These are phyloP conservation scores for Botia almorhae DNA, from an alignment of 2,797 vertebrate genomes.

Conservation along the genomic window DNA sequence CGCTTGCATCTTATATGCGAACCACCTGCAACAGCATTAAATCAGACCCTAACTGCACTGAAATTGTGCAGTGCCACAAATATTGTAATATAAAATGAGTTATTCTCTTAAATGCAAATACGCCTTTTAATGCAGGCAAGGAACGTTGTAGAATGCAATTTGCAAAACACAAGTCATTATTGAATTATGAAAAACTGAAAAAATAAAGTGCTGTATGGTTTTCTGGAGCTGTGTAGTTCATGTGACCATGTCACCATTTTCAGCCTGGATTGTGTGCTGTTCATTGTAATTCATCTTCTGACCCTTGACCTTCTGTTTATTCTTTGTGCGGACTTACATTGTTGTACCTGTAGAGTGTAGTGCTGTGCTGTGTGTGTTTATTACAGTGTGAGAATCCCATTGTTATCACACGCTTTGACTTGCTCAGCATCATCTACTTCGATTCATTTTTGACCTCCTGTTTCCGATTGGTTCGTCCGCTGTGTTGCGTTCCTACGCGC, in stretches of 20 bases:
- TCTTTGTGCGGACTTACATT: constrained; percentile 43
- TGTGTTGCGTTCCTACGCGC: constrained; percentile 7
- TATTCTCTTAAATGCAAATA: too few species aligned
- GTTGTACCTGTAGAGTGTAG: constrained; percentile 24
- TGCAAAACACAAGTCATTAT: too few species aligned
- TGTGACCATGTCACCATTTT: not conserved
- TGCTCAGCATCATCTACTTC: not conserved
- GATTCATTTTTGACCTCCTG: not conserved
- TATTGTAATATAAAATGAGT: not conserved
- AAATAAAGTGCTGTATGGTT: too few species aligned
- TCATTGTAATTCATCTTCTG: not conserved
- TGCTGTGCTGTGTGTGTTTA: not conserved
- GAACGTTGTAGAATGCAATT: too few species aligned
- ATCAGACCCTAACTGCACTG: not conserved
- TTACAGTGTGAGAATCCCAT: constrained; percentile 9
- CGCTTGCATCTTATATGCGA: not conserved
- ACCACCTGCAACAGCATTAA: not conserved
- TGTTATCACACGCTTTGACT: not conserved
- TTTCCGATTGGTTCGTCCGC: not conserved
- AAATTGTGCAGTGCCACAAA: not conserved
- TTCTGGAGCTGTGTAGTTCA: too few species aligned
- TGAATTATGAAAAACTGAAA: too few species aligned
- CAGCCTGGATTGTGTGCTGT: not conserved
- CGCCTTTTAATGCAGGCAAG: too few species aligned
- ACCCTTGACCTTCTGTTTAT: not conserved